Base-by-base conservation (phyloP, 1,140 invertebrate genomes). In the Caerostris darwini region DNA sequence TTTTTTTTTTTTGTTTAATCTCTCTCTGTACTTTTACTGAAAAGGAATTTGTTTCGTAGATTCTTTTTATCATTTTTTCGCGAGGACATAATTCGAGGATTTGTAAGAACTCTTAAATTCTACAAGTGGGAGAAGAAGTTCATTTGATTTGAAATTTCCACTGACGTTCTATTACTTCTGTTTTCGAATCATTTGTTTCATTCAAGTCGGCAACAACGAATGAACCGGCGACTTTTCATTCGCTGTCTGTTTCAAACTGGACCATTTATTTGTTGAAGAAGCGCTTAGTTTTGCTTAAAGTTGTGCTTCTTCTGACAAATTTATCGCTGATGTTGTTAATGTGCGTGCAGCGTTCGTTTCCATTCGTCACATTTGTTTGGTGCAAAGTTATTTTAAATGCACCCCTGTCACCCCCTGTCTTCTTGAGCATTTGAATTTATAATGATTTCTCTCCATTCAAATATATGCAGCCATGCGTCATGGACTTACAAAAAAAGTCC, bases 21-120 rank as follows among this genome's bases (percentile, higher is more conserved):
- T n/a, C n/a, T n/a, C n/a, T n/a, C n/a, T n/a, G n/a, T n/a, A n/a
- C 19, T 50, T 8, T 53, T 64, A 53, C 57, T 58, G 8, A 57
- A 59, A 85, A 67, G 3, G 58, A 88, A 88, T 88, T 88, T 85
- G 82, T 85, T 56, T 57, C 54, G 7, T 58, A 19, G 82, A 58
- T 83, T 83, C 82, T 83, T 83, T 83, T 56, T 58, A 83, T 58
- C 82, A 58, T 83, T 83, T n/a, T n/a, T 50, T n/a, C 56, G 82
- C 17, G 53, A n/a, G 7, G 53, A 58, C 82, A 83, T 83, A 83
- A 83, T 83, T 57, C 56, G 53, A 19, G 56, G 56, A 83, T 83
- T 83, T 83, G 82, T 83, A 83, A 54, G n/a, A n/a, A 83, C 82
- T 83, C 53, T n/a, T 83, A 77, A 77, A 77, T 77, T 77, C 69